A percentile compares a stretch with the other conserved stretches of the same genome.
phyloP scores from a whole-genome alignment of 2,113 vertebrate genomes.

The Alouatta palliata region DNA sequence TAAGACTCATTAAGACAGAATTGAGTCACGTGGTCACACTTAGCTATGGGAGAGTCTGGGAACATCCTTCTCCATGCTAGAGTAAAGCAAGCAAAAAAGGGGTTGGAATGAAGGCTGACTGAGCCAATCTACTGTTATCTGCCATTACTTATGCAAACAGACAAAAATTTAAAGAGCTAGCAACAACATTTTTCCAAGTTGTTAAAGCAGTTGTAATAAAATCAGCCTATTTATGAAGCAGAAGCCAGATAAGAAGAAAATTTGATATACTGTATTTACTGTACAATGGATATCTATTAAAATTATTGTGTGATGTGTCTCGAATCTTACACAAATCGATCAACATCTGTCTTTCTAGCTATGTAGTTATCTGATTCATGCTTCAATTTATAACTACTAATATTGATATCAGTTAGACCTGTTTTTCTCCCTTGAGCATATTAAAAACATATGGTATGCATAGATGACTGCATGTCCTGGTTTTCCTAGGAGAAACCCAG shows the following conservation, averaged over 20 bases:
- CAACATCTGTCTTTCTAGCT: not conserved
- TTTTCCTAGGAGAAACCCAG: not conserved
- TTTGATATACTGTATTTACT: not conserved
- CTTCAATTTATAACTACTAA: not conserved
- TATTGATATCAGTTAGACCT: not conserved
- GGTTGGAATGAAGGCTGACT: not conserved
- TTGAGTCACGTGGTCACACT: not conserved
- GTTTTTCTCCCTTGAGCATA: not conserved
- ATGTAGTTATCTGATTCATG: not conserved
- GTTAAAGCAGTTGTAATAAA: not conserved
- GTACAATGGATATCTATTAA: not conserved
- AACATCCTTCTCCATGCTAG: not conserved
- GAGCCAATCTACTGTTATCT: not conserved
- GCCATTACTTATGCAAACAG: not conserved
- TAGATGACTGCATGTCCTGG: not conserved
- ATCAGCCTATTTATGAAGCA: not conserved
- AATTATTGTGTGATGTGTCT: not conserved
- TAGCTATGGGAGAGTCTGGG: not conserved
- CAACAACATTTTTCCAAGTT: not conserved
- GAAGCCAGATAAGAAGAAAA: not conserved
- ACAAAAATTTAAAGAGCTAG: not conserved
- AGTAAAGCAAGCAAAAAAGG: not conserved
- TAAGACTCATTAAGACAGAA: not conserved
- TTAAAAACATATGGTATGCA: not conserved
- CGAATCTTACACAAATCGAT: not conserved